Base-by-base conservation (phyloP, 2,888 invertebrate species). In the Heteromyza rotundicornis region DNA sequence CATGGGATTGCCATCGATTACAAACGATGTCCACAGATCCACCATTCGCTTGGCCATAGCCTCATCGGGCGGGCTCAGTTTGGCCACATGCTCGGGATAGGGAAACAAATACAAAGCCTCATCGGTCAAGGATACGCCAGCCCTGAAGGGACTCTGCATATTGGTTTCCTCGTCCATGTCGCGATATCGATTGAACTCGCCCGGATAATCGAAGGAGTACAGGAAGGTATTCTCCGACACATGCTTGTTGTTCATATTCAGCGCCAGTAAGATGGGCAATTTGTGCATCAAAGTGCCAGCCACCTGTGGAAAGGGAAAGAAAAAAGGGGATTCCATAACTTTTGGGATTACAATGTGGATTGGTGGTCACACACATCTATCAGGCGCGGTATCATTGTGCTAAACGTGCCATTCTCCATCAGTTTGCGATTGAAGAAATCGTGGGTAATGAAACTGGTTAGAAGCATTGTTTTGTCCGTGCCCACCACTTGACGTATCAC, bases 101-200 rank as follows among this genome's bases (percentile, higher is more conserved):
- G 83, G 82, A 69, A 87, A 88, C n/a, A 88, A 73, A 69, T 88
- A 86, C 3, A 87, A 80, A 0, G 87, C 80, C 68, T 88, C 88
- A 65, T 88, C 87, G 1, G 87, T 86, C 55, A 88, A 84, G 12
- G 87, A 85, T 2, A 86, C 85, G 1, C 87, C 85, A 27, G 83
- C 84, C 36, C 72, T 76, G 64, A 85, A 85, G 1, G 85, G 84
- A 20, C 81, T 77, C 54, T 80, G 80, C 68, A 79, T 77, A 44
- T 83, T 83, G 32, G 80, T 82, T 60, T 80, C 80, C 61, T 81
- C 80, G 52, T 81, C 81, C 68, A 81, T 72, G 35, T 83, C 84
- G 0, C 78, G 75, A 71, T 84, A 83, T 8, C 83, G 77, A 74
- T 81, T 82, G 53, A 75, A 79, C 68, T 83, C 79, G 54, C 86